Evolutionary conservation across 1,140 invertebrate species (phyloP), one percentile per base, ranked within the genome.

Genomic region (Lutraria rhynchaena): DNA sequence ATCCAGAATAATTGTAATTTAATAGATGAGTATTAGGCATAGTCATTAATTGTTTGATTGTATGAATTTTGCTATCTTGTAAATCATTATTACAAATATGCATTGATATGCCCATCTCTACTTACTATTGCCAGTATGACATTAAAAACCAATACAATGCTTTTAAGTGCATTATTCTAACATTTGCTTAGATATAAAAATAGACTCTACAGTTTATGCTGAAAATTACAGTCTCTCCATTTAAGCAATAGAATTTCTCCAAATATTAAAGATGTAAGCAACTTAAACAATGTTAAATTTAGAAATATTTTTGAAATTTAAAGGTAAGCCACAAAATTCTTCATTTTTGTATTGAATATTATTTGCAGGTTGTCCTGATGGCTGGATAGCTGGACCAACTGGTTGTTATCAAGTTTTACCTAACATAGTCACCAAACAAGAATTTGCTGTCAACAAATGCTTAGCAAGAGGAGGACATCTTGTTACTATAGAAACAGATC

Each of bases 401-500:
- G 82, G 85, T n/a, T 89, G 88, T 67, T 89, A 89, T 65, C 22
- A 60, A 29, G 15, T 81, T 11, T n/a, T 31, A 9, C 9, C 5
- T 11, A 35, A 63, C 29, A 63, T n/a, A 15, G 67, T 73, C 29
- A 49, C 67, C 1, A 61, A 27, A 49, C 70, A 53, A 15, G 53
- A 81, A 13, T 35, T 51, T 1, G 87, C 88, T 1, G 13, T 53
- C 13, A 70, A 69, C 15, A 82, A 76, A 24, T 89, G 88, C 65
- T 13, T 35, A 13, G 19, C 31, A 17, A 49, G 63, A 3, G 91
- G 92, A 33, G 92, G 93, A 19, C 88, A 91, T 35, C 89, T 95
- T 11, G 77, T 94, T 15, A 93, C 93, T 44, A 92, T 95, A 41
- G 88, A 91, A 13, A 93, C 91, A 19, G 91, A 94, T 87, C 86